Evolutionary conservation across 2,113 vertebrate species (phyloP).

Genomic region (Aptenodytes patagonicus): DNA sequence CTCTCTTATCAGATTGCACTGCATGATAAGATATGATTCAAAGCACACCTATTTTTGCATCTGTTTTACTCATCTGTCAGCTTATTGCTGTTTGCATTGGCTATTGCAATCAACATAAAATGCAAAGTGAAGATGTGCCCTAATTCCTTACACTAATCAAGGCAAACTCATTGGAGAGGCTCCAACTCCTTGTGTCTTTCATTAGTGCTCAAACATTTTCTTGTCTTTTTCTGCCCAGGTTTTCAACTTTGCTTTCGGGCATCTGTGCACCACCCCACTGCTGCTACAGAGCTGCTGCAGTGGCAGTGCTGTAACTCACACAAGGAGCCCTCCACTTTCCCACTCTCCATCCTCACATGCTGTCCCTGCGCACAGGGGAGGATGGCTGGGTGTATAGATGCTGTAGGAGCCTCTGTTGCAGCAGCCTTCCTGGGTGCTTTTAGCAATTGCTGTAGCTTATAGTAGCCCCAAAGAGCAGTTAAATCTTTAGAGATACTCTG

Average conservation of each 20-base stretch:
- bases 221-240: not conserved
- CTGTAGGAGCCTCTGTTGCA: not conserved
- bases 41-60: not conserved
- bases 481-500: not conserved
- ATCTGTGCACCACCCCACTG: not conserved
- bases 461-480: not conserved
- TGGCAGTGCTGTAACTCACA: not conserved
- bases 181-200: accelerated
- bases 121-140: not conserved
- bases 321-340: not conserved
- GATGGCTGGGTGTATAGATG: not conserved
- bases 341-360: not conserved
- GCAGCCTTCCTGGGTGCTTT: not conserved
- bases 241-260: not conserved
- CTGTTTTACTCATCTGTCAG: not conserved
- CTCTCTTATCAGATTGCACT: not conserved
- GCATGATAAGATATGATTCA: not conserved
- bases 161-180: not conserved
- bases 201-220: not conserved
- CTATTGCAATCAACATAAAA: not conserved
- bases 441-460: not conserved
- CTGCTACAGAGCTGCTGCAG: not conserved
- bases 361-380: not conserved
- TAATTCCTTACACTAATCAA: not conserved
- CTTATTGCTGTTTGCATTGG: not conserved